Conservation (phyloP, 2,113 vertebrate species). For the Nothocercus nigrocapillus region DNA sequence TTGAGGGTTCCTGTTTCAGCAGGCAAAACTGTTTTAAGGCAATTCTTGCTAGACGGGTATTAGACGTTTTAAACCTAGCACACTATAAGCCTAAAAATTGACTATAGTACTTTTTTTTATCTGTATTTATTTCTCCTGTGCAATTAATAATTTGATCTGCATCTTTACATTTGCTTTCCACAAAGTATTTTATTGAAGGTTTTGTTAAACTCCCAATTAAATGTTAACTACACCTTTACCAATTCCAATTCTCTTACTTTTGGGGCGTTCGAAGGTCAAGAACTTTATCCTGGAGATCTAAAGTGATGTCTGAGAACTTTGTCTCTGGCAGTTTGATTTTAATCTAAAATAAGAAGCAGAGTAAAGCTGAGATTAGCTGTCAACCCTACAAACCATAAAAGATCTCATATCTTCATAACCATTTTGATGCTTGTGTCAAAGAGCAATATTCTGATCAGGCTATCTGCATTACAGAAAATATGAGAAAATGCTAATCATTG, state of each 20-base stretch:
- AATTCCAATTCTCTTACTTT: conserved; percentile 82
- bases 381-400: background rate
- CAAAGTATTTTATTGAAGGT: background rate
- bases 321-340: conserved; percentile 91
- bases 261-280: conserved; percentile 90
- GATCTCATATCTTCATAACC: background rate
- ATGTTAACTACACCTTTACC: background rate
- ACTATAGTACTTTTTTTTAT: background rate
- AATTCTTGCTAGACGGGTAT: background rate
- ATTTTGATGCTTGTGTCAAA: conserved; percentile 6
- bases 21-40: background rate
- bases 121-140: background rate
- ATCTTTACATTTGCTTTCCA: background rate
- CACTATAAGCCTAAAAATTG: background rate
- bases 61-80: background rate
- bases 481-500: background rate
- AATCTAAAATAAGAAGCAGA: conserved; percentile 81
- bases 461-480: background rate
- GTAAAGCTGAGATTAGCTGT: conserved; percentile 1
- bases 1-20: background rate
- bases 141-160: background rate
- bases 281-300: conserved; percentile 88
- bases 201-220: background rate
- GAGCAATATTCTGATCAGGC: background rate
- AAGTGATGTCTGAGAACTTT: conserved; percentile 83